phyloP scores from a whole-genome alignment of 1,140 invertebrate species.

The Hyles euphorbiae region DNA sequence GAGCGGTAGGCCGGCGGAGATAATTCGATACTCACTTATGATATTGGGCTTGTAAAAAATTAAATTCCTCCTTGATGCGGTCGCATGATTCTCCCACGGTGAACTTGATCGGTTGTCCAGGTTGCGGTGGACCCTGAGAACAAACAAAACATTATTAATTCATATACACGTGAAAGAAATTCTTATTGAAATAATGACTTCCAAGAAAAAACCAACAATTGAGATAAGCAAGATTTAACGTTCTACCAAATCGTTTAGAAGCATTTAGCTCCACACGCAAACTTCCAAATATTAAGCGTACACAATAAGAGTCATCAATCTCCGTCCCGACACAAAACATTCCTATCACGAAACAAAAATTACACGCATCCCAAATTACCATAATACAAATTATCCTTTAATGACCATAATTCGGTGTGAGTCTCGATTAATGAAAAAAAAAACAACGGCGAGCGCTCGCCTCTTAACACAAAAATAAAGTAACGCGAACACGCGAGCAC shows the following conservation, averaged over 20 bases:
- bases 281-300: slow-evolving; percentile 17
- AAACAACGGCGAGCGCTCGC: slow-evolving; percentile 52
- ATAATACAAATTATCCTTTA: slow-evolving; percentile 76
- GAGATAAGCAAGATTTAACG: background rate
- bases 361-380: slow-evolving; percentile 74
- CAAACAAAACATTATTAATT: too few relatives aligned
- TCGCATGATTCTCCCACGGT: slow-evolving; percentile 94
- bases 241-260: slow-evolving; percentile 17
- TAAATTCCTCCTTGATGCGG: slow-evolving; percentile 98
- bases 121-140: slow-evolving; percentile 87
- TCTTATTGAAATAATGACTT: too few relatives aligned
- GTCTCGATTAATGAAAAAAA: slow-evolving; percentile 68
- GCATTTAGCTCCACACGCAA: slow-evolving; percentile 26
- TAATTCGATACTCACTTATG: slow-evolving; percentile 89
- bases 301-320: slow-evolving; percentile 51
- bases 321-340: slow-evolving; percentile 51
- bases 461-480: slow-evolving; percentile 73
- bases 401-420: slow-evolving; percentile 74
- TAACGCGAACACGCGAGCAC: slow-evolving; percentile 67
- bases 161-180: too few relatives aligned
- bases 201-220: background rate
- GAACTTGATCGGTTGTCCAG: slow-evolving; percentile 93
- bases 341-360: slow-evolving; percentile 73
- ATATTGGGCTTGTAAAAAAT: slow-evolving; percentile 98
- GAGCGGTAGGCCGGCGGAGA: too few relatives aligned